Evolutionary conservation across 2,888 invertebrate genomes (phyloP).

Genomic region (Glyphotaelius pellucidus): DNA sequence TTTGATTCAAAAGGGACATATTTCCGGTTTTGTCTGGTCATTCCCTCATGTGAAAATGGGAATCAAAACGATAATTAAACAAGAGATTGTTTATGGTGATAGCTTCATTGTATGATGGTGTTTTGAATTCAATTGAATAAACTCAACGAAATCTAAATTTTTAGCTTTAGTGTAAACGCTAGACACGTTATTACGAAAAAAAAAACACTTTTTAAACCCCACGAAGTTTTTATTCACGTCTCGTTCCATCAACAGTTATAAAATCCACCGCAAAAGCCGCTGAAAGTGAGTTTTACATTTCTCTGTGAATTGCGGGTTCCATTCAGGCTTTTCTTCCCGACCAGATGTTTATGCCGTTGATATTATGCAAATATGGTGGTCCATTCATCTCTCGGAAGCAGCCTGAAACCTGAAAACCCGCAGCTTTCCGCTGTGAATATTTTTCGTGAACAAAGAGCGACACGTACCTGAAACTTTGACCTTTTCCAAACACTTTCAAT

Average conservation of each 20-base stretch:
- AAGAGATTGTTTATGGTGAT: too few species aligned
- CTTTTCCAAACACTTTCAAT: background rate
- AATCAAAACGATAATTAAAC: too few species aligned
- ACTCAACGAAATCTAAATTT: background rate
- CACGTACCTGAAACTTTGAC: background rate
- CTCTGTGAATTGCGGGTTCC: background rate
- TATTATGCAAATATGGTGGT: background rate
- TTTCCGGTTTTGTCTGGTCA: too few species aligned
- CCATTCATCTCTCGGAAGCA: background rate
- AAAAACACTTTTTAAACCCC: background rate
- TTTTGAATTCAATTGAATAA: background rate
- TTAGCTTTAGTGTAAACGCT: background rate
- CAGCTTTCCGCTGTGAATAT: background rate
- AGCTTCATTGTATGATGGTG: too few species aligned
- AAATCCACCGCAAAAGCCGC: background rate
- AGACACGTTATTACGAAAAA: background rate
- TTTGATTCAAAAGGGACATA: too few species aligned
- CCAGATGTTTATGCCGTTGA: conserved; percentile 5
- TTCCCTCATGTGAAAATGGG: too few species aligned
- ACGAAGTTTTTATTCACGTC: too few species aligned
- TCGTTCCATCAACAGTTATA: background rate
- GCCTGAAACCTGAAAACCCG: background rate
- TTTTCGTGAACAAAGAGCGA: background rate
- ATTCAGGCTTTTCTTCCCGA: background rate
- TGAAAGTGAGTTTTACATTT: background rate